A percentile compares a stretch with the other conserved stretches of the same genome.
These are phyloP conservation scores for Vireo altiloquus DNA, from an alignment of 2,113 vertebrate genomes.

Conservation along the genomic window DNA sequence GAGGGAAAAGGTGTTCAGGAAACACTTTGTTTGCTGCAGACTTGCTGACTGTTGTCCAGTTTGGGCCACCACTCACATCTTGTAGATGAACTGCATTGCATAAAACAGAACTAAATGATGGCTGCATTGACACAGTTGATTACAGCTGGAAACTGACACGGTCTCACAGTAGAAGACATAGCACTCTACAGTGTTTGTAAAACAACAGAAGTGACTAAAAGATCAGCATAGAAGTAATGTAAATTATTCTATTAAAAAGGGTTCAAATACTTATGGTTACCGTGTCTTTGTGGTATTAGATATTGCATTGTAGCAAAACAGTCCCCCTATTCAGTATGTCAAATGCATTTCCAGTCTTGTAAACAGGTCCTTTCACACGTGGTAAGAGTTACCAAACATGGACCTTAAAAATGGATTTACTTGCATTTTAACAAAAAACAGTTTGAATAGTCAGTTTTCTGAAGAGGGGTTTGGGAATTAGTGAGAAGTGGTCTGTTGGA, in stretches of 20 bases:
- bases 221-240: not conserved
- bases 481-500: not conserved
- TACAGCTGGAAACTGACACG: not conserved
- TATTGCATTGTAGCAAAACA: not conserved
- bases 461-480: not conserved
- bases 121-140: not conserved
- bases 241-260: not conserved
- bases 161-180: not conserved
- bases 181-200: not conserved
- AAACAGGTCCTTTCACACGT: not conserved
- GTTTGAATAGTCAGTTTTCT: not conserved
- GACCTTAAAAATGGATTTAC: conserved; percentile 17
- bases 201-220: not conserved
- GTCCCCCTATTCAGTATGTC: not conserved
- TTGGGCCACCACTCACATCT: not conserved
- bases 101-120: not conserved
- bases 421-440: conserved; percentile 16
- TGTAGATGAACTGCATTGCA: not conserved
- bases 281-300: not conserved
- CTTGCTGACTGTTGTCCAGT: accelerated
- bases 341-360: not conserved
- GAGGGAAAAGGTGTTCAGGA: not conserved
- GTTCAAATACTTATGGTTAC: not conserved
- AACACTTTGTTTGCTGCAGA: not conserved
- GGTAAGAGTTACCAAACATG: not conserved